phyloP scores from a whole-genome alignment of 1,140 invertebrate genomes.

The Drosophila quadrilineata region DNA sequence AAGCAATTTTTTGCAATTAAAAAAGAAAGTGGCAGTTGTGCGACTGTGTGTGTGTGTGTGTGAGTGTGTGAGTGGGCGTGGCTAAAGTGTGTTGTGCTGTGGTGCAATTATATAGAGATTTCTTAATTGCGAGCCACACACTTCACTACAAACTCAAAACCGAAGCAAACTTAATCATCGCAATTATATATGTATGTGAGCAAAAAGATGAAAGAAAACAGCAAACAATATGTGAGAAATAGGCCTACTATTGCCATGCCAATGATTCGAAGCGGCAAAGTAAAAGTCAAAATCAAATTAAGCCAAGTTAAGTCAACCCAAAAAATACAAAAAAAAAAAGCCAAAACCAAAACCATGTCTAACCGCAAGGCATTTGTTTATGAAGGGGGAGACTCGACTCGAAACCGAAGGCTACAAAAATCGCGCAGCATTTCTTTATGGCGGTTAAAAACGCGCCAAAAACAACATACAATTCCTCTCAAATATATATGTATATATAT shows the following conservation, averaged over 20 bases:
- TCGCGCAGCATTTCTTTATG: constrained; percentile 22
- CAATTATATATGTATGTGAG: constrained; percentile 46
- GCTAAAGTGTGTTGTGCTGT: constrained; percentile 3
- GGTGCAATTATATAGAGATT: constrained; percentile 39
- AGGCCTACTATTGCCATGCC: no score
- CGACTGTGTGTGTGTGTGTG: not conserved
- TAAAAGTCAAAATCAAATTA: no score
- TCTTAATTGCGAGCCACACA: constrained; percentile 44
- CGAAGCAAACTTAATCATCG: constrained; percentile 34
- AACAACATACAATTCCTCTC: constrained; percentile 9
- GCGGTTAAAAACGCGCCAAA: constrained; percentile 30
- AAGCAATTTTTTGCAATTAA: constrained; percentile 35
- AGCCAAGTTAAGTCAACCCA: no score
- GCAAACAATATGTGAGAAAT: constrained; percentile 7
- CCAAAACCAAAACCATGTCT: constrained; percentile 28
- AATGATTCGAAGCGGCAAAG: constrained; percentile 14
- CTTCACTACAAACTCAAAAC: constrained; percentile 29
- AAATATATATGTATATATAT: no score
- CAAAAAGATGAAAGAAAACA: constrained; percentile 1
- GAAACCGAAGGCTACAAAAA: constrained; percentile 26
- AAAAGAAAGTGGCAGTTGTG: constrained; percentile 29
- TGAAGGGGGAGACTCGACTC: not conserved
- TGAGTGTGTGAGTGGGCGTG: constrained; percentile 19
- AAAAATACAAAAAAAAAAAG: not conserved
- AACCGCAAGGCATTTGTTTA: constrained; percentile 36